A percentile compares a stretch with the other conserved stretches of the same genome.
These are phyloP conservation scores for Lepus oiostolus DNA, from an alignment of 2,797 vertebrate genomes.

Conservation along the genomic window DNA sequence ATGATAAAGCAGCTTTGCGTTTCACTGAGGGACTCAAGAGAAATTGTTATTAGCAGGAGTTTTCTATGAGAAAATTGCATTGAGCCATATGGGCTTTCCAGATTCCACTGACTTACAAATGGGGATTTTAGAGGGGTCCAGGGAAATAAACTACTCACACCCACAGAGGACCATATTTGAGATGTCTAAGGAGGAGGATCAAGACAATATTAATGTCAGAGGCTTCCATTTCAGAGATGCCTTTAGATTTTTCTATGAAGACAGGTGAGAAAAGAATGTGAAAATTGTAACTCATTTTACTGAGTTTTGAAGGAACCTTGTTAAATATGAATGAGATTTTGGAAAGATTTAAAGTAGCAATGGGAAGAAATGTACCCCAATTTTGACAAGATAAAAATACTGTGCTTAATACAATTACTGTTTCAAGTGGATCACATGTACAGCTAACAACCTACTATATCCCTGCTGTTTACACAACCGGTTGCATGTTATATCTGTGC, in stretches of 20 bases:
- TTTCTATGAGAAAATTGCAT: slow-evolving; percentile 74
- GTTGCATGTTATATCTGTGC: slow-evolving; percentile 4
- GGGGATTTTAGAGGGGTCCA: slow-evolving; percentile 45
- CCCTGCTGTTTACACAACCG: background rate
- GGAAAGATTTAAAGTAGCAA: slow-evolving; percentile 31
- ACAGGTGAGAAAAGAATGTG: background rate
- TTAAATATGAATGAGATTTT: background rate
- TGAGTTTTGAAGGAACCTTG: background rate
- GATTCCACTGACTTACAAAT: slow-evolving; percentile 65
- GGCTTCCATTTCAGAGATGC: slow-evolving; percentile 24
- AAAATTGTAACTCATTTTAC: slow-evolving; percentile 41
- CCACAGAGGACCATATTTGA: slow-evolving; percentile 35
- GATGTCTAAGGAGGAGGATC: background rate
- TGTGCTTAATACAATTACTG: background rate
- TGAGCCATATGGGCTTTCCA: slow-evolving; percentile 53
- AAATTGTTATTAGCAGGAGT: slow-evolving; percentile 68
- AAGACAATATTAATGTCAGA: slow-evolving; percentile 32
- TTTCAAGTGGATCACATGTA: background rate
- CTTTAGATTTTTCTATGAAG: slow-evolving; percentile 51
- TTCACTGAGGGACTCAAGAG: slow-evolving; percentile 54
- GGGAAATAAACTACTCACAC: slow-evolving; percentile 64
- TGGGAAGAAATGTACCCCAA: background rate
- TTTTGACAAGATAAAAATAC: slow-evolving; percentile 45
- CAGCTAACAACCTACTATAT: background rate
- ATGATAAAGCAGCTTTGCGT: slow-evolving; percentile 65